Conservation (phyloP, 1,140 invertebrate species). For the Ostrea denselamellosa region DNA sequence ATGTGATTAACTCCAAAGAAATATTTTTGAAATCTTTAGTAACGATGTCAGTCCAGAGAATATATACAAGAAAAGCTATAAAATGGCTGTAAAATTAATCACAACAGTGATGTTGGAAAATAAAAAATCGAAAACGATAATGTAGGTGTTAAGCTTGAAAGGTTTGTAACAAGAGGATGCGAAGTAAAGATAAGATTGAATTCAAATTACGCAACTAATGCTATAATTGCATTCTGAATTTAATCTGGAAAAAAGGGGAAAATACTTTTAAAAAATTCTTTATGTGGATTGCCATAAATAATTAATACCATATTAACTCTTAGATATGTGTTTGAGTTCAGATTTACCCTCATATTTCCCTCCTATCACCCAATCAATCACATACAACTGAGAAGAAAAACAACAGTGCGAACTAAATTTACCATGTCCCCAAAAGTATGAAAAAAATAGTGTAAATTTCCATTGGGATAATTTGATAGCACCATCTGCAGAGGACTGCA, state of each 20-base stretch:
- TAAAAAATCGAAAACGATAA: not conserved
- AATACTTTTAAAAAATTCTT: too few relatives aligned
- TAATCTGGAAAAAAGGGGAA: too few relatives aligned
- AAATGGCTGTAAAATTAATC: not conserved
- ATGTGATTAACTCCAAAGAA: too few relatives aligned
- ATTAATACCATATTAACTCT: too few relatives aligned
- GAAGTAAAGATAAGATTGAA: not conserved
- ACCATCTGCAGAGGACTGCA: not conserved
- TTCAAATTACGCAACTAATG: not conserved
- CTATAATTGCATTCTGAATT: not conserved
- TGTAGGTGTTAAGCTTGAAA: conserved; percentile 6
- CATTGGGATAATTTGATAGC: not conserved
- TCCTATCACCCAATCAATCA: too few relatives aligned
- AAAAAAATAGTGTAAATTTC: not conserved
- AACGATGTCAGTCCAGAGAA: not conserved
- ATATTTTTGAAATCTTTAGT: not conserved
- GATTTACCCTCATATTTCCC: too few relatives aligned
- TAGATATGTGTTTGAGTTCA: too few relatives aligned
- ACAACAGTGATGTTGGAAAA: not conserved
- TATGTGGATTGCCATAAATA: too few relatives aligned
- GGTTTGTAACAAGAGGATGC: not conserved
- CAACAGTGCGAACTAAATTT: too few relatives aligned
- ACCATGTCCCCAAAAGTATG: not conserved
- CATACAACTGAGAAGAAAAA: too few relatives aligned
- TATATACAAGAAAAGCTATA: not conserved